These are phyloP conservation scores for Trichosurus vulpecula DNA, from an alignment of 2,797 vertebrate genomes.

Conservation along the genomic window DNA sequence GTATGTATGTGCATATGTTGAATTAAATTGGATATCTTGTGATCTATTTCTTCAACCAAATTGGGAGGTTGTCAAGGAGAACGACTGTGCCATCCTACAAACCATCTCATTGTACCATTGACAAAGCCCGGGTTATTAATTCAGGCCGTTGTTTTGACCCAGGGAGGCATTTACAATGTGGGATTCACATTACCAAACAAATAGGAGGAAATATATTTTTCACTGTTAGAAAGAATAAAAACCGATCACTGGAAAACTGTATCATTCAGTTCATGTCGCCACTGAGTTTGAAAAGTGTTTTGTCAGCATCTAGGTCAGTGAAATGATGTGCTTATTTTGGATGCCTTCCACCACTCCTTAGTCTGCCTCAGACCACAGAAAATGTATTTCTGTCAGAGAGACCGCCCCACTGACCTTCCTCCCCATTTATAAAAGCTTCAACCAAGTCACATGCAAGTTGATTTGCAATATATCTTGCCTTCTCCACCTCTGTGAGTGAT, in stretches of 20 bases:
- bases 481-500: slow-evolving; percentile 29
- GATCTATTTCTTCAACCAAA: neutral
- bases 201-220: slow-evolving; percentile 23
- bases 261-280: neutral
- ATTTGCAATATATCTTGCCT: slow-evolving; percentile 30
- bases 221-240: neutral
- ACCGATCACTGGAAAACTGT: neutral
- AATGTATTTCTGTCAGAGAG: neutral
- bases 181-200: slow-evolving; percentile 1
- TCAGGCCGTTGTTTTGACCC: neutral
- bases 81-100: neutral
- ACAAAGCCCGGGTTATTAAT: neutral
- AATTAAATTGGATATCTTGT: neutral
- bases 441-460: slow-evolving; percentile 24
- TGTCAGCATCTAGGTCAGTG: neutral
- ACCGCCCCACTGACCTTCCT: neutral
- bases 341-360: neutral
- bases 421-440: slow-evolving; percentile 51
- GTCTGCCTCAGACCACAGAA: neutral
- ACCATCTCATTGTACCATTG: neutral
- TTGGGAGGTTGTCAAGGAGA: neutral
- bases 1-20: too few species aligned
- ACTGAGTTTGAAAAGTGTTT: neutral
- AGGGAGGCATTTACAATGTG: neutral
- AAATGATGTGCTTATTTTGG: neutral